Percentiles rank a stretch among this genome's conserved stretches.
These are phyloP conservation scores for Gobio occitaniae DNA, from an alignment of 2,797 vertebrate genomes.

Conservation along the genomic window DNA sequence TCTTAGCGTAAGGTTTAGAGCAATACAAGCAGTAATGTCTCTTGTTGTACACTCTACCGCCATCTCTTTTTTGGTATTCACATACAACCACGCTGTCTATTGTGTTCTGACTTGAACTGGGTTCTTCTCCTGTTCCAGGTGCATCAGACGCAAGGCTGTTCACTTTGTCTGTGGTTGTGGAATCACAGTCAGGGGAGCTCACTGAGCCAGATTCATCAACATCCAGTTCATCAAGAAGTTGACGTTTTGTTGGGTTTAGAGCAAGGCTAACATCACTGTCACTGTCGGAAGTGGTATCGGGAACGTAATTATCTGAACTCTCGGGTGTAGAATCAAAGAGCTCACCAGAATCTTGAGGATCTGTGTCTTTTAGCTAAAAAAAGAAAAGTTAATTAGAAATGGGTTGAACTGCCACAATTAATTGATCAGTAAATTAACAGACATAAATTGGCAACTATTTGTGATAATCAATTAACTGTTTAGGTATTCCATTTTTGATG, in stretches of 20 bases:
- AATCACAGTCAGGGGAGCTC: not conserved
- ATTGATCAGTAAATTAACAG: no score
- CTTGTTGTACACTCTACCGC: constrained; percentile 49
- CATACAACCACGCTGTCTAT: constrained; percentile 4
- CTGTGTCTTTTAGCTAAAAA: constrained; percentile 55
- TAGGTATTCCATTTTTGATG: no score
- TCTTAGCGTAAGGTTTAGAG: constrained; percentile 43
- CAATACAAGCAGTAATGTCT: constrained; percentile 53
- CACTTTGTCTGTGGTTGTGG: not conserved
- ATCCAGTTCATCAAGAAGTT: not conserved
- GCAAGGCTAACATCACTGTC: not conserved
- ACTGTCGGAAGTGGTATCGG: constrained; percentile 23
- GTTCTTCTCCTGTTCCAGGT: not conserved
- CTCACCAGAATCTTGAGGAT: constrained; percentile 44
- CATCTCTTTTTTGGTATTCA: constrained; percentile 22
- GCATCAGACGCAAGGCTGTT: not conserved
- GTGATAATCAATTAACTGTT: no score
- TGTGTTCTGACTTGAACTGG: not conserved
- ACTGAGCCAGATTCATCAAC: not conserved
- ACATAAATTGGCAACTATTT: no score
- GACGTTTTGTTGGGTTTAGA: not conserved
- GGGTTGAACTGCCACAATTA: no score
- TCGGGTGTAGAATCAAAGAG: constrained; percentile 49
- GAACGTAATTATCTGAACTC: constrained; percentile 47
- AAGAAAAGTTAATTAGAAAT: not conserved